Percentiles rank a stretch among this genome's conserved stretches.
Evolutionary conservation across 2,113 vertebrate genomes (phyloP).

Genomic region (Mastomys natalensis): DNA sequence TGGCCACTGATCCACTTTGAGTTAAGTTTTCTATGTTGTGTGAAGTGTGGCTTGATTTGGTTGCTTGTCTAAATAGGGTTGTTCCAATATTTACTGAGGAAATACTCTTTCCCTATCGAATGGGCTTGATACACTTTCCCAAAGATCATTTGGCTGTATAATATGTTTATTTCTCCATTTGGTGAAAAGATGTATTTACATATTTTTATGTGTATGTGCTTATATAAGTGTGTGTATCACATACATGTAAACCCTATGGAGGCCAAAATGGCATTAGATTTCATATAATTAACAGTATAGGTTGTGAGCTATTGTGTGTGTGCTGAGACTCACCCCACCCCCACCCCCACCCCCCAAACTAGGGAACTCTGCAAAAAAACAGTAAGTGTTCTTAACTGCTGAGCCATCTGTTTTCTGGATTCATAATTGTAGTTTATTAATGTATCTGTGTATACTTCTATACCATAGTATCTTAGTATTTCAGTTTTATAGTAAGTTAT

Average conservation of each 20-base stretch:
- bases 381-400: neutral
- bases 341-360: neutral
- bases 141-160: conserved; percentile 17
- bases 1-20: neutral
- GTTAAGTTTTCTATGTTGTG: neutral
- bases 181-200: neutral
- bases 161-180: neutral
- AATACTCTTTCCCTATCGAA: neutral
- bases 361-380: neutral
- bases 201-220: neutral
- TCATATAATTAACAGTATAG: neutral
- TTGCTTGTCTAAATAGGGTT: neutral
- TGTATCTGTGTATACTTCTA: neutral
- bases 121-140: neutral
- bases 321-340: neutral
- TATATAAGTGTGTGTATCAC: neutral
- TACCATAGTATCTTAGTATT: neutral
- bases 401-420: neutral
- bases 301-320: neutral
- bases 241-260: neutral
- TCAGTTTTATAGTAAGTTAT: conserved; percentile 7
- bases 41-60: conserved; percentile 18
- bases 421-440: neutral
- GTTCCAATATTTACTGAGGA: conserved; percentile 34
- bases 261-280: neutral